Conservation (phyloP, 1,140 invertebrate genomes). For the Grapholita molesta region DNA sequence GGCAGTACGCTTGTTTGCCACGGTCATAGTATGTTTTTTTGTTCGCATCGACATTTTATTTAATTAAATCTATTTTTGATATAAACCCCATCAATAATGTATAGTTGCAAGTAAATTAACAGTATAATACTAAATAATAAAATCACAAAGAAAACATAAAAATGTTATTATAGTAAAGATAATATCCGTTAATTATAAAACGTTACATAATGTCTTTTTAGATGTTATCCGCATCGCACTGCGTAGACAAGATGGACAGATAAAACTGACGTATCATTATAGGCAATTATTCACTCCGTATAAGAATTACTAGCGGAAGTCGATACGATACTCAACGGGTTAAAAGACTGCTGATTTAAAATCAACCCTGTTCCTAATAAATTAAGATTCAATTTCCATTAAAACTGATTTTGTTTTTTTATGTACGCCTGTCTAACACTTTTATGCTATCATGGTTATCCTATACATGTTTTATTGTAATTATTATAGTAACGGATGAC, state of each 20-base stretch:
- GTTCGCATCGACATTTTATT: background rate
- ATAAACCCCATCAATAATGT: no score
- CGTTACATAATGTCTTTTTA: slow-evolving; percentile 28
- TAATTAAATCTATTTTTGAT: background rate
- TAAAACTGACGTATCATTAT: slow-evolving; percentile 54
- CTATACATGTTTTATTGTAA: slow-evolving; percentile 48
- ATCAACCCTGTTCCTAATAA: slow-evolving; percentile 13
- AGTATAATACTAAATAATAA: background rate
- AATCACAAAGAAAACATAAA: background rate
- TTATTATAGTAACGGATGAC: slow-evolving; percentile 35
- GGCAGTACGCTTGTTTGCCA: no score
- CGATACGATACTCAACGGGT: slow-evolving; percentile 32
- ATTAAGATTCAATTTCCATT: slow-evolving; percentile 22
- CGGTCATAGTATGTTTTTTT: no score
- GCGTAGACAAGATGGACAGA: slow-evolving; percentile 44
- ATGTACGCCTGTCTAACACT: slow-evolving; percentile 42
- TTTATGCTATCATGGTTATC: slow-evolving; percentile 43
- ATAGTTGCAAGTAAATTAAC: no score
- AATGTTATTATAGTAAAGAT: background rate
- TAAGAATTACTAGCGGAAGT: slow-evolving; percentile 29
- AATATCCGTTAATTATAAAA: background rate
- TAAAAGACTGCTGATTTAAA: slow-evolving; percentile 19
- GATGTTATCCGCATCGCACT: slow-evolving; percentile 38
- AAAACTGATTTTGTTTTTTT: slow-evolving; percentile 20
- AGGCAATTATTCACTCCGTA: slow-evolving; percentile 47